Evolutionary conservation across 2,888 invertebrate genomes (phyloP).

Genomic region (Nomada goodeniana): DNA sequence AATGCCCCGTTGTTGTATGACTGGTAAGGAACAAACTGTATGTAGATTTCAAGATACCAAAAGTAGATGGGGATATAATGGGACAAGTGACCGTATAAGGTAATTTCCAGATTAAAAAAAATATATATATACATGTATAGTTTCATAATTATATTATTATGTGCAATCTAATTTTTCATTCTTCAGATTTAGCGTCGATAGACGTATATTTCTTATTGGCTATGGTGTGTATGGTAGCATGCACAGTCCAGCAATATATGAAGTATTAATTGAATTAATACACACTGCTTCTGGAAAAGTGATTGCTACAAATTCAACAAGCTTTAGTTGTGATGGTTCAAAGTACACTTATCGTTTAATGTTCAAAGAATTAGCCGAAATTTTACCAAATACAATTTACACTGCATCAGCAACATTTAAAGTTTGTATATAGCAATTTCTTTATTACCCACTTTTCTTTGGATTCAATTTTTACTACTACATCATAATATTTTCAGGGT

Average conservation of each 20-base stretch:
- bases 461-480: background rate
- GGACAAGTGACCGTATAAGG: slow-evolving; percentile 92
- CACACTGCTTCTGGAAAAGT: slow-evolving; percentile 91
- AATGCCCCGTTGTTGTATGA: slow-evolving; percentile 91
- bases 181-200: slow-evolving; percentile 91
- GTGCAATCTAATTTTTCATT: slow-evolving; percentile 8
- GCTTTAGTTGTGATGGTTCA: slow-evolving; percentile 92
- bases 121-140: too few relatives aligned
- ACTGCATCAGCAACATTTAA: slow-evolving; percentile 92
- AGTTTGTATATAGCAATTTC: slow-evolving; percentile 69
- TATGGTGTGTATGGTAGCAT: slow-evolving; percentile 94
- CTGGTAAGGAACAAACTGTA: slow-evolving; percentile 91
- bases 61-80: slow-evolving; percentile 93
- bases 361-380: slow-evolving; percentile 94
- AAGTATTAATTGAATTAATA: slow-evolving; percentile 91
- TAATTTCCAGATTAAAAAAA: slow-evolving; percentile 70
- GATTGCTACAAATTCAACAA: slow-evolving; percentile 90
- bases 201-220: slow-evolving; percentile 92
- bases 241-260: slow-evolving; percentile 91
- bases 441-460: background rate
- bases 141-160: background rate
- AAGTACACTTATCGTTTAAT: slow-evolving; percentile 91
- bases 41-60: slow-evolving; percentile 91
- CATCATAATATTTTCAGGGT: slow-evolving; percentile 86
- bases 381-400: slow-evolving; percentile 91